These are phyloP conservation scores for Bugula neritina DNA, from an alignment of 2,888 invertebrate species.

Conservation along the genomic window DNA sequence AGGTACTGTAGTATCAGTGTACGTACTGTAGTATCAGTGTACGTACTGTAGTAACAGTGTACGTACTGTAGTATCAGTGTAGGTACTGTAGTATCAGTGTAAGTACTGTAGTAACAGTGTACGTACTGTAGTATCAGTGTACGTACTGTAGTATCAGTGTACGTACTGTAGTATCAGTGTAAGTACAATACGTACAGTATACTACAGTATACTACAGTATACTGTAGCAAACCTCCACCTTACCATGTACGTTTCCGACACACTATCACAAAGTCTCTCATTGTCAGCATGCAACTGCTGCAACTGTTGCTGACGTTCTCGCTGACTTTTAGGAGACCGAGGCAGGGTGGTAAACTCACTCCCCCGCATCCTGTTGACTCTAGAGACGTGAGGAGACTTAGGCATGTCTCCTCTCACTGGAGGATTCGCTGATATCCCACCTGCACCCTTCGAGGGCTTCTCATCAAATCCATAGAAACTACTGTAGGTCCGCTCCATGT, in stretches of 20 bases:
- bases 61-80: too few species aligned
- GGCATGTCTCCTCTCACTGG: not conserved
- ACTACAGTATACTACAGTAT: too few species aligned
- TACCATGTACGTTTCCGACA: slow-evolving; percentile 40
- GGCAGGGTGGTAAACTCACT: slow-evolving; percentile 16
- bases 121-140: too few species aligned
- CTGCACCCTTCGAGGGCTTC: not conserved
- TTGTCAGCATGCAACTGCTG: slow-evolving; percentile 35
- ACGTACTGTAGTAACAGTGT: too few species aligned
- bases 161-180: too few species aligned
- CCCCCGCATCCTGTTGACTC: slow-evolving; percentile 21
- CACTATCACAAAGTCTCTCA: slow-evolving; percentile 42
- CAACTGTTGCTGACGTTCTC: slow-evolving; percentile 7
- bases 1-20: too few species aligned
- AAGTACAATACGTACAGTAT: too few species aligned
- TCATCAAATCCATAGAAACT: slow-evolving; percentile 9
- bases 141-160: too few species aligned
- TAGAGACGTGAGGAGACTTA: slow-evolving; percentile 2
- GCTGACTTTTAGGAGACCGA: not conserved
- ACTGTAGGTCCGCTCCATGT: slow-evolving; percentile 18
- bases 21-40: too few species aligned
- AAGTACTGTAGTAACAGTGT: too few species aligned
- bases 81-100: too few species aligned
- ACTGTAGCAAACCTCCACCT: too few species aligned
- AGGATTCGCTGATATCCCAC: not conserved